Evolutionary conservation across 2,888 invertebrate species (phyloP).

Genomic region (Uloborus plumipes): DNA sequence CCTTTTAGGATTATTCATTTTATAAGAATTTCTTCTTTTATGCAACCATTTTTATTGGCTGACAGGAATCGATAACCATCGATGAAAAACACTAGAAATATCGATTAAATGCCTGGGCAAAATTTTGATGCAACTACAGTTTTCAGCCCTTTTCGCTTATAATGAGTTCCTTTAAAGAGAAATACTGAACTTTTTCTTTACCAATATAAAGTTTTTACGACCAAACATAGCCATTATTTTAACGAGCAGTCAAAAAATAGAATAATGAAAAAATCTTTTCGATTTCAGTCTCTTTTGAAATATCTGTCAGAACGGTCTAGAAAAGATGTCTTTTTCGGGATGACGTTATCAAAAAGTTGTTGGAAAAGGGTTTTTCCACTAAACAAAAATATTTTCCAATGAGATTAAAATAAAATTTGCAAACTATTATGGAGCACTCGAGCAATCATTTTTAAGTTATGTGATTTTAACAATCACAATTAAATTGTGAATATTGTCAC

Average conservation of each 20-base stretch:
- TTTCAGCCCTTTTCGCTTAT: constrained; percentile 38
- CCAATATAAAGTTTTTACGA: constrained; percentile 55
- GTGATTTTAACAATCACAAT: too few species aligned
- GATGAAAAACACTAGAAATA: constrained; percentile 33
- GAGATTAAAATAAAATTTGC: too few species aligned
- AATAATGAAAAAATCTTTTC: constrained; percentile 31
- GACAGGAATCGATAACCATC: constrained; percentile 39
- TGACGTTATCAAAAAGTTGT: constrained; percentile 12
- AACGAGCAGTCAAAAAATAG: constrained; percentile 44
- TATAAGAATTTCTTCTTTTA: too few species aligned
- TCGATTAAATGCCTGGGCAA: constrained; percentile 40
- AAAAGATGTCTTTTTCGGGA: constrained; percentile 15
- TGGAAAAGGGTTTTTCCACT: too few species aligned
- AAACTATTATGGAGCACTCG: too few species aligned
- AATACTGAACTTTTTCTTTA: constrained; percentile 29
- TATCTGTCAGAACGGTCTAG: constrained; percentile 19
- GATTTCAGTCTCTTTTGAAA: constrained; percentile 35
- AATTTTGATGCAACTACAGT: constrained; percentile 36
- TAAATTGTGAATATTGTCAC: too few species aligned
- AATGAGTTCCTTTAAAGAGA: constrained; percentile 50
- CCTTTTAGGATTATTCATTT: too few species aligned
- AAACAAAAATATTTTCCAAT: too few species aligned
- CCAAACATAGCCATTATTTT: constrained; percentile 56
- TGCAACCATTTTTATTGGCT: not conserved
- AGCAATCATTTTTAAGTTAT: too few species aligned